A percentile compares a stretch with the other conserved stretches of the same genome.
Conservation (phyloP, 2,797 vertebrate genomes). For the Percopsis omiscomaycus region DNA sequence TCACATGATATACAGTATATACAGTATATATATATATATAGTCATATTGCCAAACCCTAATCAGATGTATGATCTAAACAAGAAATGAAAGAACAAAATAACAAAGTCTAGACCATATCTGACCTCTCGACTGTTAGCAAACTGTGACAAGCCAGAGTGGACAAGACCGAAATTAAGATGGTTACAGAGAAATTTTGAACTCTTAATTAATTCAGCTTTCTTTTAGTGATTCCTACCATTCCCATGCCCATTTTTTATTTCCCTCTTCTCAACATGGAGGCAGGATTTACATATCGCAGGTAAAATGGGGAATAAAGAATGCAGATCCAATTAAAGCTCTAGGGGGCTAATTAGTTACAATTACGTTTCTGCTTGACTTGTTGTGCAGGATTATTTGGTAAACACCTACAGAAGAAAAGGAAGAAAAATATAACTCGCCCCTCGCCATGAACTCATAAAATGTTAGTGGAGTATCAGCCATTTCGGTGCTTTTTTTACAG, state of each 20-base stretch:
- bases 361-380: constrained; percentile 86
- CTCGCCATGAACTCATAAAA: constrained; percentile 73
- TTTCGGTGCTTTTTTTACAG: constrained; percentile 44
- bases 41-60: no score
- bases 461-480: constrained; percentile 54
- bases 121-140: no score
- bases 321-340: constrained; percentile 81
- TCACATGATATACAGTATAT: no score
- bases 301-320: constrained; percentile 84
- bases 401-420: constrained; percentile 76
- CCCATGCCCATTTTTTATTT: constrained; percentile 10
- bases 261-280: constrained; percentile 63
- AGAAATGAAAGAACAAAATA: constrained; percentile 58
- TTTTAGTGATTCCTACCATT: constrained; percentile 57
- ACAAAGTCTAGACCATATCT: no score
- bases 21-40: no score
- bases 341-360: constrained; percentile 86
- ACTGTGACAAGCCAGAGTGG: constrained; percentile 42
- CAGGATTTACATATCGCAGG: constrained; percentile 82
- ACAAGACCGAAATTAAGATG: constrained; percentile 73
- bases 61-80: no score
- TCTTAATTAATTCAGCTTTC: constrained; percentile 70
- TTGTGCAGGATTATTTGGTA: constrained; percentile 82
- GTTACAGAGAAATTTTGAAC: constrained; percentile 73
- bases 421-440: constrained; percentile 76